Base-by-base conservation (phyloP, 2,797 vertebrate species). In the Borostomias antarcticus region DNA sequence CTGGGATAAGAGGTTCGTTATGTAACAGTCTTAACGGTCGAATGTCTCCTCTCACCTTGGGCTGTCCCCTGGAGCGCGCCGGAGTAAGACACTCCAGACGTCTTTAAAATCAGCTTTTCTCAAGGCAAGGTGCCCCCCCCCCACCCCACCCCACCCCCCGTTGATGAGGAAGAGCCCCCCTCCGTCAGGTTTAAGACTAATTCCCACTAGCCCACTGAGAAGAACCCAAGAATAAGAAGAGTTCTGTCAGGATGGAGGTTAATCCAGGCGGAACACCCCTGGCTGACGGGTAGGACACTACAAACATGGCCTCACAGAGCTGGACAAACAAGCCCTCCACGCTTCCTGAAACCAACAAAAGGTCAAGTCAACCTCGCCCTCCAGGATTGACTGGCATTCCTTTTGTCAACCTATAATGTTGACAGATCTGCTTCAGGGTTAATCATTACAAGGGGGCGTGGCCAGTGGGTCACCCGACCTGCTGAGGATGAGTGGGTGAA, bases 401-500 rank as follows among this genome's bases (percentile, higher is more conserved):
- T 28, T n/a, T n/a, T 2, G 30, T 58, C 74, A n/a, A 73, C 66
- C 69, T 62, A 68, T 52, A 23, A 32, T n/a, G 25, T 37, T 0
- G 45, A 58, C 21, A 28, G 54, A 62, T 51, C 45, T 50, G 4
- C 26, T 32, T 40, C 13, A 32, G 51, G 66, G 73, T 73, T 70
- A 84, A 83, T 81, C 58, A 83, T 85, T 85, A 75, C 64, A 75
- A 19, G 15, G 15, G 45, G 8, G 21, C 25, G 48, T 30, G 29
- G 47, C 33, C 28, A 17, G 15, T 35, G 21, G 8, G 43, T 29
- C 59, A 21, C 15, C 21, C 11, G 15, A 29, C 21, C 4, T 13
- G 19, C 48, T 58, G 40, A 29, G 32, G 1, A 28, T 30, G 25
- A 48, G 9, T 15, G 19, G 26, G 28, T 13, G 29, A 19, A 11